Base-by-base conservation (phyloP, 2,888 invertebrate genomes). In the Hemithea aestivaria region DNA sequence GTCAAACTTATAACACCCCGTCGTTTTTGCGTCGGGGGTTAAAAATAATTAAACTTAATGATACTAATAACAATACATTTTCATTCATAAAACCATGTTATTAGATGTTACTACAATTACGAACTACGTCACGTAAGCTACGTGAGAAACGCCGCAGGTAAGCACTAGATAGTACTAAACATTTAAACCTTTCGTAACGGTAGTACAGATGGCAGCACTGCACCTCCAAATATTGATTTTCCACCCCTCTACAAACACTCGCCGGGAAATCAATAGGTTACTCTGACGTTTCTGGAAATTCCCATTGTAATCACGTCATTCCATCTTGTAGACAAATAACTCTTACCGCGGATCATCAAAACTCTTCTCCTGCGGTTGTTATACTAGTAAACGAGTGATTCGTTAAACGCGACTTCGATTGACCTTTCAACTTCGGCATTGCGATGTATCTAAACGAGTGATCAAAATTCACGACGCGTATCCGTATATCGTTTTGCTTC, bases 191-290 rank as follows among this genome's bases (percentile, higher is more conserved):
- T 60, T 45, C 35, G 21, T 1, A 6, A 34, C 12, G 25, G 31
- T 35, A 35, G 30, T 27, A 56, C 27, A 84, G 85, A 72, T 79
- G 85, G 84, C 83, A 66, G 61, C 67, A 69, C 69, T 28, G 10
- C 33, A 10, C 33, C 31, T 24, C 9, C 20, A 24, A 45, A 74
- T 87, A 87, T 85, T 85, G 85, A 87, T 87, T 80, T 77, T 66
- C 55, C 49, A 40, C 49, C 48, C 52, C 44, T 46, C 47, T 41
- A 51, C 52, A 53, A 45, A 46, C 36, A 51, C 45, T 45, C 43
- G 55, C 58, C 63, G 65, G 63, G 56, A 62, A 83, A 87, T 87
- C 85, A 81, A 87, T 87, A 81, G 69, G 62, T 64, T n/a, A 54
- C 58, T 53, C 58, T 60, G 59, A 70, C 66, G 58, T 54, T 53